Evolutionary conservation across 2,797 vertebrate species (phyloP), one percentile per base, ranked within the genome.

Genomic region (Anabacerthia variegaticeps): DNA sequence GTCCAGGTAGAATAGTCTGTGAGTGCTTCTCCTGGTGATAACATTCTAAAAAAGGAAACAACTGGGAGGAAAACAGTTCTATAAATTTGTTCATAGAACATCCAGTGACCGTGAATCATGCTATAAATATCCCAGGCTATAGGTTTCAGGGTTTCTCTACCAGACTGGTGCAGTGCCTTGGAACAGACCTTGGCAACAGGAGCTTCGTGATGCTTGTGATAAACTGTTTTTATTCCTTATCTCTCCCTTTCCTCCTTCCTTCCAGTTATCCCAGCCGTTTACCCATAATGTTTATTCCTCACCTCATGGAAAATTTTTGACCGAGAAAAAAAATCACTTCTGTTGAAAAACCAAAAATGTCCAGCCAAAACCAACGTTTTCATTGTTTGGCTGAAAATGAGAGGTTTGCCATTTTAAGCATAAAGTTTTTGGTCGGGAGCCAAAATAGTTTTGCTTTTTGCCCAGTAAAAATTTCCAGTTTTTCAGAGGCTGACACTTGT

Each of bases 11-110:
- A 68, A 54, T 12, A 89, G 68, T n/a, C 89, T 49, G 59, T 62
- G 48, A 89, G 65, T 41, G 69, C 69, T 95, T 83, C 86, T 92
- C 66, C 85, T 14, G 67, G 77, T 71, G 89, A 86, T 88, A 85
- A 69, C 28, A 44, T 32, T 81, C 89, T 96, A 95, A 92, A 97
- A 96, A 96, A 93, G 93, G 95, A 97, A 96, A 91, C 88, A 27
- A 68, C 83, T 30, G 43, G 95, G 95, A 97, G 96, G 97, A 98
- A 96, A 95, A 97, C 97, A 97, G 91, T 95, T 96, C 96, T 92
- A 97, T 98, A 97, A 97, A 97, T 97, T 88, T 98, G 97, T 97
- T 97, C 97, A 96, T 96, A 96, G 97, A 94, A 92, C 96, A 96
- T 78, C 49, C 95, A 97, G 94, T 96, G 96, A 95, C 96, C 97